Evolutionary conservation across 2,113 vertebrate genomes (phyloP).

Genomic region (Chrysochloris asiatica): DNA sequence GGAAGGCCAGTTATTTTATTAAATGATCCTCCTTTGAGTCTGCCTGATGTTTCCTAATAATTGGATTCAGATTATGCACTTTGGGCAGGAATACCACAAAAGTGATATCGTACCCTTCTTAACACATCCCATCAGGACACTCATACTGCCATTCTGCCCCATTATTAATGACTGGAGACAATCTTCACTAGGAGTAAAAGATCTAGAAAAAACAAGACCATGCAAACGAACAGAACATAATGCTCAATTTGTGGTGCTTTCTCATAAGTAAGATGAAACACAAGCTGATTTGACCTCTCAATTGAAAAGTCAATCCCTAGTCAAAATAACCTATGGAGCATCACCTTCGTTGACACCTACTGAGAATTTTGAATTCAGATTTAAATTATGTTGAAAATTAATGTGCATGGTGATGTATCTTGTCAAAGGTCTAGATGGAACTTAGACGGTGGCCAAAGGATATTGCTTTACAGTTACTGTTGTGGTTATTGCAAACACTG

Average conservation of each 20-base stretch:
- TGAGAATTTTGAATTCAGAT: constrained; percentile 52
- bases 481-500: not conserved
- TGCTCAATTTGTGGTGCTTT: constrained; percentile 45
- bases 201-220: constrained; percentile 31
- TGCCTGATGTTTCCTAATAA: constrained; percentile 25
- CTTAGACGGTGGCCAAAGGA: constrained; percentile 48
- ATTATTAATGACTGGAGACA: constrained; percentile 49
- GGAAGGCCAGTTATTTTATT: constrained; percentile 18
- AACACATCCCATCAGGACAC: constrained; percentile 9
- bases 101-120: constrained; percentile 30
- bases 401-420: not conserved
- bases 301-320: not conserved
- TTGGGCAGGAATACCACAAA: constrained; percentile 54
- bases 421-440: constrained; percentile 45
- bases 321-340: constrained; percentile 27
- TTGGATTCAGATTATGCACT: constrained; percentile 41
- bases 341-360: constrained; percentile 38
- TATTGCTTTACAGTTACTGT: constrained; percentile 24
- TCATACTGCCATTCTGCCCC: constrained; percentile 15
- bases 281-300: constrained; percentile 47
- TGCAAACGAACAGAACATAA: constrained; percentile 2
- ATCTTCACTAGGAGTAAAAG: constrained; percentile 20
- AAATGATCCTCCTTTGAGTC: constrained; percentile 27
- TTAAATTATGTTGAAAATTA: constrained; percentile 40
- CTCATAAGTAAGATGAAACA: constrained; percentile 47